Evolutionary conservation across 2,113 vertebrate genomes (phyloP).

Genomic region (Cololabis saira): DNA sequence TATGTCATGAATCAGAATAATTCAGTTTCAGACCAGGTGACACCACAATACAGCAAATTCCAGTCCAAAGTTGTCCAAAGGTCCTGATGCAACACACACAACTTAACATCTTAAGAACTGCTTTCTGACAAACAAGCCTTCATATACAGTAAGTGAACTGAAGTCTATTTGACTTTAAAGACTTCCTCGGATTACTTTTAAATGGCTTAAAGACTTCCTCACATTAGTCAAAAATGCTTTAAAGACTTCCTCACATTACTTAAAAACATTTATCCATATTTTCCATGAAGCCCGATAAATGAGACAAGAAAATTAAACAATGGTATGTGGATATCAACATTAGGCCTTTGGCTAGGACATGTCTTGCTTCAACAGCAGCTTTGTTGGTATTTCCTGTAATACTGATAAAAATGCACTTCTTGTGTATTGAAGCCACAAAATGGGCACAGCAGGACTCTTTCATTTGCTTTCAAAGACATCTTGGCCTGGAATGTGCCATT

Average conservation of each 20-base stretch:
- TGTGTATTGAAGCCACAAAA: constrained; percentile 11
- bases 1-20: constrained; percentile 22
- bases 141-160: neutral
- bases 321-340: constrained; percentile 18
- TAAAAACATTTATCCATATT: constrained; percentile 19
- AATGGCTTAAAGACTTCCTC: constrained; percentile 40
- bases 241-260: constrained; percentile 28
- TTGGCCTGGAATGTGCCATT: constrained; percentile 35
- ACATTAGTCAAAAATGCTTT: constrained; percentile 12
- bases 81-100: constrained; percentile 1
- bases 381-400: constrained; percentile 52
- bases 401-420: constrained; percentile 36
- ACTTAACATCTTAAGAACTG: neutral
- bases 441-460: neutral
- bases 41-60: constrained; percentile 11
- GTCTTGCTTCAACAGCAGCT: constrained; percentile 31
- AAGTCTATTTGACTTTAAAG: constrained; percentile 18
- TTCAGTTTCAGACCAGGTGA: constrained; percentile 27
- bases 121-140: constrained; percentile 16
- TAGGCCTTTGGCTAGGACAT: constrained; percentile 23
- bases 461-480: neutral
- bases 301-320: constrained; percentile 25
- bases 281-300: constrained; percentile 6
- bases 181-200: constrained; percentile 29
- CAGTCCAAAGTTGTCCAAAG: constrained; percentile 9